These are phyloP conservation scores for Smutsia gigantea DNA, from an alignment of 2,797 vertebrate genomes.

Conservation along the genomic window DNA sequence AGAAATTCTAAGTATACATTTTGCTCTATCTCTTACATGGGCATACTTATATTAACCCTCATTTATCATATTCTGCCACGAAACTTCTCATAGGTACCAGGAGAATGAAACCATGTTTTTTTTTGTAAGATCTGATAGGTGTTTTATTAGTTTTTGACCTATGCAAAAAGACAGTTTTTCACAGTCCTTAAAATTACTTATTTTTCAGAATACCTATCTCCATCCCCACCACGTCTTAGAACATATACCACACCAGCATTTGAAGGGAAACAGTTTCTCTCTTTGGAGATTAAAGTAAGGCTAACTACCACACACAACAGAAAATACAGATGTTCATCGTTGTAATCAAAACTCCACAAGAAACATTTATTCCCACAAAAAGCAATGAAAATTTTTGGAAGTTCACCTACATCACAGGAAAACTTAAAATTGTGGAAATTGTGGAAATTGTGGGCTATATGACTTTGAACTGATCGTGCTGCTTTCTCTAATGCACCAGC, in stretches of 20 bases:
- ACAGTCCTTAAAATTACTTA: neutral
- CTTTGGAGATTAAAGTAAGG: neutral
- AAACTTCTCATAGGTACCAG: neutral
- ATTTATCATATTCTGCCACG: neutral
- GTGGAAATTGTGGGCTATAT: neutral
- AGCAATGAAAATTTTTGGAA: neutral
- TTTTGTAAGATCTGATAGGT: neutral
- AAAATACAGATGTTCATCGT: neutral
- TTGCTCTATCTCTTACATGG: neutral
- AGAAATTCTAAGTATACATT: neutral
- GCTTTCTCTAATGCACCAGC: fast-evolving
- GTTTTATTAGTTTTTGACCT: neutral
- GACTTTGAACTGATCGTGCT: neutral
- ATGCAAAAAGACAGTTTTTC: neutral
- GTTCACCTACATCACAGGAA: neutral
- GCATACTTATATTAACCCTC: neutral
- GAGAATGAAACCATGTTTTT: neutral
- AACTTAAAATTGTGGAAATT: neutral
- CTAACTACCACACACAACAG: neutral
- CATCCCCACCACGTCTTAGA: neutral
- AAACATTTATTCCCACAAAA: neutral
- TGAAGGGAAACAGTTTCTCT: neutral
- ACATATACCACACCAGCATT: neutral
- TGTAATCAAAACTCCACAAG: neutral
- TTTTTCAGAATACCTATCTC: neutral